phyloP scores from a whole-genome alignment of 1,140 invertebrate species.

The Drosophila bipectinata region DNA sequence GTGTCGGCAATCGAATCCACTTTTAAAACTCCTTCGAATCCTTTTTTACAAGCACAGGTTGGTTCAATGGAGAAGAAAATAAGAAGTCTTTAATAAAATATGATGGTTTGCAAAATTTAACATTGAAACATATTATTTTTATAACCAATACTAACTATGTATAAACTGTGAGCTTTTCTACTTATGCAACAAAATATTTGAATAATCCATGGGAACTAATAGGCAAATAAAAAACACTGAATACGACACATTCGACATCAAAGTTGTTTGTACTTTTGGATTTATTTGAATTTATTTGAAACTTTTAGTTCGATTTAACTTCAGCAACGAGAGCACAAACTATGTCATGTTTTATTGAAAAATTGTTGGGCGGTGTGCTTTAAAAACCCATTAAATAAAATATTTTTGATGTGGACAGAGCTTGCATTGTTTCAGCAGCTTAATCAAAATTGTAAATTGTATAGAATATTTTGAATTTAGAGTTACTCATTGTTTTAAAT shows the following conservation, averaged over 20 bases:
- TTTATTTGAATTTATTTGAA: background rate
- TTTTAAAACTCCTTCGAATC: slow-evolving; percentile 34
- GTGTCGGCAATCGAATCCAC: slow-evolving; percentile 52
- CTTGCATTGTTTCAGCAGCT: background rate
- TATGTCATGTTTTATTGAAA: too few species aligned
- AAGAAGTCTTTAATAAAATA: background rate
- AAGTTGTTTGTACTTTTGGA: background rate
- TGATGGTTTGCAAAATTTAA: background rate
- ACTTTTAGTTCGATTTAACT: background rate
- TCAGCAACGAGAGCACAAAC: too few species aligned
- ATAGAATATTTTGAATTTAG: background rate
- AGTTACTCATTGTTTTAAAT: background rate
- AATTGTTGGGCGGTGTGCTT: too few species aligned
- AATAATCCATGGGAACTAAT: too few species aligned
- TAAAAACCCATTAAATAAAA: too few species aligned
- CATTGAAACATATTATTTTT: background rate
- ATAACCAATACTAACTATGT: too few species aligned
- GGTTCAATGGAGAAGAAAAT: background rate
- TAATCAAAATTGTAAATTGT: background rate
- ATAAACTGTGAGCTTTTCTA: too few species aligned
- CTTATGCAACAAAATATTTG: too few species aligned
- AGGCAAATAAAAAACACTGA: too few species aligned
- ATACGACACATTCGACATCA: too few species aligned
- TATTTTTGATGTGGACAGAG: background rate
- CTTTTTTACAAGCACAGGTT: background rate